Evolutionary conservation across 2,113 vertebrate genomes (phyloP).

Genomic region (Scophthalmus maximus): DNA sequence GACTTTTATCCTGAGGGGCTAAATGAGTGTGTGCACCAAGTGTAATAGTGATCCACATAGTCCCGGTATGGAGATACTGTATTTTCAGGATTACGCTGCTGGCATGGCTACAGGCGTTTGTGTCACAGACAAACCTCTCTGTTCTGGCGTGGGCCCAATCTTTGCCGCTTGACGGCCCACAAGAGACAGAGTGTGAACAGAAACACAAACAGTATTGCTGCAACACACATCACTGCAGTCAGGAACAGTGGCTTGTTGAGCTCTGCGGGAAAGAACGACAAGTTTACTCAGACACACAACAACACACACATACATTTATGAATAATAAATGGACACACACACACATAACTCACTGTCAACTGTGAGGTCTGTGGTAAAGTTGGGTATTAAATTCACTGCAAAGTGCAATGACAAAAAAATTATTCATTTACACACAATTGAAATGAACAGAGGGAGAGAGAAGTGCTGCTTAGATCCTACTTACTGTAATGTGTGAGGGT

Average conservation of each 20-base stretch:
- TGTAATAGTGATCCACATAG: too few relatives aligned
- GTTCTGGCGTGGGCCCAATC: not conserved
- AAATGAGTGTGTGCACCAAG: too few relatives aligned
- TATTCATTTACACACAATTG: not conserved
- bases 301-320: not conserved
- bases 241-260: constrained; percentile 46
- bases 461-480: not conserved
- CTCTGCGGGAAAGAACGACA: constrained; percentile 47
- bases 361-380: not conserved
- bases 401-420: not conserved
- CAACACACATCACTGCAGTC: constrained; percentile 34
- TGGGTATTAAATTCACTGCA: constrained; percentile 11
- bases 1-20: too few relatives aligned
- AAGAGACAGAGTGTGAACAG: constrained; percentile 62
- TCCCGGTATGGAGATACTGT: too few relatives aligned
- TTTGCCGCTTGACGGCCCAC: constrained; percentile 18
- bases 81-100: not conserved
- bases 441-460: not conserved
- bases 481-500: not conserved
- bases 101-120: not conserved
- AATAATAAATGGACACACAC: not conserved
- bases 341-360: constrained; percentile 39
- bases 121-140: constrained; percentile 52
- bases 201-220: constrained; percentile 62
- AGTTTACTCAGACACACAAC: too few relatives aligned